Conservation (phyloP, 2,888 invertebrate genomes). For the Seira sanloemensis region DNA sequence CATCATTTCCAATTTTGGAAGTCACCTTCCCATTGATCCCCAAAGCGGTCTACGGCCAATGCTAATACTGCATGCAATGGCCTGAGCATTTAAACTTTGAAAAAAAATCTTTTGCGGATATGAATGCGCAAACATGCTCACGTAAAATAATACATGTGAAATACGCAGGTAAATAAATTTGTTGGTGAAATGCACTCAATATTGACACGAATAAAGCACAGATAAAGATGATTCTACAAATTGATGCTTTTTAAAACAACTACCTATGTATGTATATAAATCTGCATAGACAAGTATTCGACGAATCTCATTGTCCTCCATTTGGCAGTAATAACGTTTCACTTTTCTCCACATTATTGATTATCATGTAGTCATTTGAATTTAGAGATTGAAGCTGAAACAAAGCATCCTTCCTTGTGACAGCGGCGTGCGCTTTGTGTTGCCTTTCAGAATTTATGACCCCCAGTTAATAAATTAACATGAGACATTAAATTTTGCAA, state of each 20-base stretch:
- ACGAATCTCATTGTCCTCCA: background rate
- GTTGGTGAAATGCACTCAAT: too few relatives aligned
- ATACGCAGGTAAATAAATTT: too few relatives aligned
- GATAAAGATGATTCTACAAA: too few relatives aligned
- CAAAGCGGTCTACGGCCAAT: constrained; percentile 48
- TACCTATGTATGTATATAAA: too few relatives aligned
- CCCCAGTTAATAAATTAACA: constrained; percentile 1
- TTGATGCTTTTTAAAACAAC: too few relatives aligned
- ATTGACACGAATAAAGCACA: too few relatives aligned
- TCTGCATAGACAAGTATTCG: background rate
- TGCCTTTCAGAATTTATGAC: background rate
- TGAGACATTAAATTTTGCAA: background rate
- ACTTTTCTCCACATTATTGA: background rate
- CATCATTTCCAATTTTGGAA: constrained; percentile 67
- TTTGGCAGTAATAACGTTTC: background rate
- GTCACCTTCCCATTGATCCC: constrained; percentile 66
- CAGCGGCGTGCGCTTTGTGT: background rate
- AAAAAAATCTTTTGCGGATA: too few relatives aligned
- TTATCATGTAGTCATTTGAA: background rate
- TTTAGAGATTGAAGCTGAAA: background rate
- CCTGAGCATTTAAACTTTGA: too few relatives aligned
- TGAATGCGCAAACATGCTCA: too few relatives aligned
- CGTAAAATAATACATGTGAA: too few relatives aligned
- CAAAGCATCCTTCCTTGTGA: background rate
- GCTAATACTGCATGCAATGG: too few relatives aligned